phyloP scores from a whole-genome alignment of 2,888 invertebrate genomes.

The Platycnemis pennipes region DNA sequence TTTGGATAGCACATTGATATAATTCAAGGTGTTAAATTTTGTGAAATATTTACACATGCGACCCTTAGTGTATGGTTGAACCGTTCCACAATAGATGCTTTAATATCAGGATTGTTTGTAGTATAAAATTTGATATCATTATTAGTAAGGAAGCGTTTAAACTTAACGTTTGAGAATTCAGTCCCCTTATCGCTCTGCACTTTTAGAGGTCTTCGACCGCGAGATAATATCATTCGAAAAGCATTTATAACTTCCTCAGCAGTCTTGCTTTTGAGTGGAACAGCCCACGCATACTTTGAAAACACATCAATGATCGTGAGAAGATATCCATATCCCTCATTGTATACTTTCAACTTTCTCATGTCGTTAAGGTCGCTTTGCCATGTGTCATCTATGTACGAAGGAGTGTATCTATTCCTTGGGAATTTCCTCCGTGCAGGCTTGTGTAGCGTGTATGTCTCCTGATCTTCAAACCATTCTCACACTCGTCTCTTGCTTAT shows the following conservation, averaged over 20 bases:
- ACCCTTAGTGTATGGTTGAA: conserved; percentile 75
- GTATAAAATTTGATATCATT: conserved; percentile 73
- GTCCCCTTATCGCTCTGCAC: not conserved
- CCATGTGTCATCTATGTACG: not conserved
- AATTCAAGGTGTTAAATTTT: conserved; percentile 72
- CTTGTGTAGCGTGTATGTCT: conserved; percentile 70
- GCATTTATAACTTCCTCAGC: not conserved
- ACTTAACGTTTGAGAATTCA: conserved; percentile 70
- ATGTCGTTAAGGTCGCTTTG: conserved; percentile 45
- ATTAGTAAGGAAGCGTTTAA: not conserved
- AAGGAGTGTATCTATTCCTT: not conserved
- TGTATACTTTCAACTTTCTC: not conserved
- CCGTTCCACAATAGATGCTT: conserved; percentile 75
- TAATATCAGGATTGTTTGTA: conserved; percentile 74
- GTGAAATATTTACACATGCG: conserved; percentile 75
- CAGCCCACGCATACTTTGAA: conserved; percentile 39
- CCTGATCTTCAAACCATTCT: conserved; percentile 71
- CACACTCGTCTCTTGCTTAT: not conserved
- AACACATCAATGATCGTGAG: conserved; percentile 45
- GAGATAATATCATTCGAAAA: not conserved
- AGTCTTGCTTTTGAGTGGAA: not conserved
- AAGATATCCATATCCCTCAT: not conserved
- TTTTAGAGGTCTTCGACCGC: not conserved
- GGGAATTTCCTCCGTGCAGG: not conserved
- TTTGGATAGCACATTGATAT: conserved; percentile 73